Evolutionary conservation across 2,888 invertebrate species (phyloP).

Genomic region (Calliopum simillimum): DNA sequence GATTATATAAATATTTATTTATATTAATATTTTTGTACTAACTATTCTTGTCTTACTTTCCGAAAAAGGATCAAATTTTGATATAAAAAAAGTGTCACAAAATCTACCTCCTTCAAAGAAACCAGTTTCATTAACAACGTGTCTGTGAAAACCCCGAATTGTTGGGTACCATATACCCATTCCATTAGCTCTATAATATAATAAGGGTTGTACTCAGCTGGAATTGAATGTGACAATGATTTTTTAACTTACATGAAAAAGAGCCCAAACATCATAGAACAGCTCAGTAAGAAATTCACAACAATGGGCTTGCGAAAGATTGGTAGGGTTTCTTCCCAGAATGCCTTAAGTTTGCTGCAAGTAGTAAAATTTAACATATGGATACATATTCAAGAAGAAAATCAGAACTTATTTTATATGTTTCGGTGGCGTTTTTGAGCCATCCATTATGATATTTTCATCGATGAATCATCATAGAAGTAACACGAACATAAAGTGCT

Average conservation of each 20-base stretch:
- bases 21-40: not conserved
- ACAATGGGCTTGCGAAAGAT: constrained; percentile 49
- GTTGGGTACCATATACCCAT: constrained; percentile 52
- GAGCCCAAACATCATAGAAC: constrained; percentile 50
- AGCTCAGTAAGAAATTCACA: constrained; percentile 44
- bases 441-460: too few species aligned
- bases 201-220: not conserved
- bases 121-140: too few species aligned
- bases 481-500: too few species aligned
- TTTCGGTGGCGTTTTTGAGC: too few species aligned
- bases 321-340: constrained; percentile 48
- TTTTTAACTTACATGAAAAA: constrained; percentile 46
- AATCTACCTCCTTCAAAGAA: not conserved
- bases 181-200: constrained; percentile 48
- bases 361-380: not conserved
- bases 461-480: too few species aligned
- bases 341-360: constrained; percentile 25
- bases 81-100: too few species aligned
- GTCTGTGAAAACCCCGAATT: constrained; percentile 44
- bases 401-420: too few species aligned
- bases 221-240: too few species aligned
- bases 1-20: not conserved
- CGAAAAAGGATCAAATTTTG: too few species aligned
- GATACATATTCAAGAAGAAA: too few species aligned
- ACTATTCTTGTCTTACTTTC: too few species aligned